Evolutionary conservation across 2,113 vertebrate species (phyloP), one percentile per base, ranked within the genome.

Genomic region (Gadus macrocephalus): DNA sequence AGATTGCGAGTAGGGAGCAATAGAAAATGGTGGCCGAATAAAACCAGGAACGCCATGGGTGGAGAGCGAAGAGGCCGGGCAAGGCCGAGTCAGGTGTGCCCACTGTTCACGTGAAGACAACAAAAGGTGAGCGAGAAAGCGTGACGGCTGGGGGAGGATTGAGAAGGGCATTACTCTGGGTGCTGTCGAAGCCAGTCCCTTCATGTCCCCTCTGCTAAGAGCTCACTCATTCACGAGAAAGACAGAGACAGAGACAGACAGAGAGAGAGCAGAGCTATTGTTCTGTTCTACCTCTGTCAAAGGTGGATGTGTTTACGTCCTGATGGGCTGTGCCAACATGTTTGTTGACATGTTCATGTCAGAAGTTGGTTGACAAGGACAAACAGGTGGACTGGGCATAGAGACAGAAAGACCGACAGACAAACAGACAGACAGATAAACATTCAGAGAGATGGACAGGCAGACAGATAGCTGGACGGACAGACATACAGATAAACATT

Each of bases 191-290:
- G 69, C 75, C 72, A 69, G 42, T 71, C 70, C 58, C n/a, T 14
- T 60, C 20, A 5, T 69, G 69, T 78, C 67, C 61, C 70, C 66
- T 79, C 74, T 82, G 81, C 75, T 83, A 79, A 83, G 85, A 78
- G 74, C 70, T 82, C 69, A 81, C 71, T 73, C 74, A 75, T 75
- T 49, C 42, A 49, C 74, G 65, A 64, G 55, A 49, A 72, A 72
- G 49, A 73, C 67, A 74, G 67, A 68, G 68, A 80, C 71, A 71
- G 72, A 66, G 77, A 75, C 74, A 72, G 64, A 69, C 27, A 72
- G 73, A 67, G 73, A 64, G 22, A 79, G 72, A 25, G 70, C 71
- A 65, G 70, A 72, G 42, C 42, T 49, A 49, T 11, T 49, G 42
- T 14, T 49, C 42, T 49, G 42, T 14, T 49, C 42, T 49, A 49